Conservation (phyloP, 1,140 invertebrate species). For the Heterodera schachtii region DNA sequence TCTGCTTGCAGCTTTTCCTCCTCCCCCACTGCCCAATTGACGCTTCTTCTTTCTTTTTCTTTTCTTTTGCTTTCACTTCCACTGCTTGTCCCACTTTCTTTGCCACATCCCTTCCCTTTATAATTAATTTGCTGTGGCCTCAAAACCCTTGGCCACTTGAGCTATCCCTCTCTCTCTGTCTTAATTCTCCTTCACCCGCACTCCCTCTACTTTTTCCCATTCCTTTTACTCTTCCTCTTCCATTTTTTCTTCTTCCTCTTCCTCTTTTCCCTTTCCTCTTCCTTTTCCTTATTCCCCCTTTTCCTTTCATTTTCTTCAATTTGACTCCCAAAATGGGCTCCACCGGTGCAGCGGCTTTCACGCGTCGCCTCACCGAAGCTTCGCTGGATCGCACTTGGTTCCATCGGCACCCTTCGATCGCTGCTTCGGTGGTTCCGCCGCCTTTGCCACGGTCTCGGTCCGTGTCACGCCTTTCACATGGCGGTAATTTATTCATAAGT, state of each 20-base stretch:
- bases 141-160: too few relatives aligned
- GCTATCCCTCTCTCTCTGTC: not conserved
- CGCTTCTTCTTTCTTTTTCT: too few relatives aligned
- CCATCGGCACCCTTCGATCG: not conserved
- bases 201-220: too few relatives aligned
- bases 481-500: not conserved
- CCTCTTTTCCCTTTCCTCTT: not conserved
- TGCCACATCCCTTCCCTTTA: too few relatives aligned
- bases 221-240: not conserved
- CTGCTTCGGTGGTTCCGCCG: slow-evolving; percentile 15
- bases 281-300: not conserved
- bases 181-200: not conserved
- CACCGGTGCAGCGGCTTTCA: slow-evolving; percentile 26
- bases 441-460: slow-evolving; percentile 3
- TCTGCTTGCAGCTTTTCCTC: not conserved
- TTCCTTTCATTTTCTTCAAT: not conserved
- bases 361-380: slow-evolving; percentile 28
- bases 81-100: too few relatives aligned
- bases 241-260: not conserved
- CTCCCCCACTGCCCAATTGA: too few relatives aligned
- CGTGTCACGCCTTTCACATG: not conserved
- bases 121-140: too few relatives aligned
- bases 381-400: slow-evolving; percentile 21
- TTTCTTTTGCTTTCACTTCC: too few relatives aligned
- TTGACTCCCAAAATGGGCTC: slow-evolving; percentile 20